These are phyloP conservation scores for Allobates femoralis DNA, from an alignment of 2,797 vertebrate genomes.

Conservation along the genomic window DNA sequence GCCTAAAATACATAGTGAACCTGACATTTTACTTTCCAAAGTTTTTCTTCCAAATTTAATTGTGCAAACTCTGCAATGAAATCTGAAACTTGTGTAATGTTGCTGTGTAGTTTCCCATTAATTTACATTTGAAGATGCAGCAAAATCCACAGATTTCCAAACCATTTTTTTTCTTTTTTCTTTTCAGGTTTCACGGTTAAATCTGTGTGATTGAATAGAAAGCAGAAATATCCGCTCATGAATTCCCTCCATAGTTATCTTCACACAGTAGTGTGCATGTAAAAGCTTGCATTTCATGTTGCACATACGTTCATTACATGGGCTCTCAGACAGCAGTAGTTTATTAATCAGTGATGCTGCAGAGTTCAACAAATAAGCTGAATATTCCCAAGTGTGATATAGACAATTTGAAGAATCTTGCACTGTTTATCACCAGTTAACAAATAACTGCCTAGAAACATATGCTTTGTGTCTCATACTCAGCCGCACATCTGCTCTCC, in stretches of 20 bases:
- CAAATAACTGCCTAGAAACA: constrained; percentile 53
- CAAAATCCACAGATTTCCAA: too few species aligned
- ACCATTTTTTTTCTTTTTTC: too few species aligned
- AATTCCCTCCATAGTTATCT: background rate
- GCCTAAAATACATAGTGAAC: too few species aligned
- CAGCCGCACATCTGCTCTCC: constrained; percentile 46
- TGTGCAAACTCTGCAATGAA: too few species aligned
- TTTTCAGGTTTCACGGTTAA: too few species aligned
- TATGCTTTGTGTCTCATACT: constrained; percentile 44
- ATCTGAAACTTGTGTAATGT: too few species aligned
- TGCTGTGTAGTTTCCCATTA: too few species aligned
- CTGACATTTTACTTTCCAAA: too few species aligned
- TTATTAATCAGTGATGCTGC: constrained; percentile 41
- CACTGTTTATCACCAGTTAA: constrained; percentile 60
- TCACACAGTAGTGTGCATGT: background rate
- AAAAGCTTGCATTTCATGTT: background rate
- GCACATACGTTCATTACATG: background rate
- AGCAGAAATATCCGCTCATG: too few species aligned
- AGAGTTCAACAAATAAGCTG: constrained; percentile 34
- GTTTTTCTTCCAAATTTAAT: too few species aligned
- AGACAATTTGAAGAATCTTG: constrained; percentile 39
- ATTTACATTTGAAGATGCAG: too few species aligned
- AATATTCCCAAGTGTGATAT: constrained; percentile 51
- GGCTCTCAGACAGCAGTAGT: background rate
- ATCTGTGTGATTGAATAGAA: too few species aligned